A percentile compares a stretch with the other conserved stretches of the same genome.
Evolutionary conservation across 2,113 vertebrate genomes (phyloP).

Genomic region (Sakesphorus luctuosus): DNA sequence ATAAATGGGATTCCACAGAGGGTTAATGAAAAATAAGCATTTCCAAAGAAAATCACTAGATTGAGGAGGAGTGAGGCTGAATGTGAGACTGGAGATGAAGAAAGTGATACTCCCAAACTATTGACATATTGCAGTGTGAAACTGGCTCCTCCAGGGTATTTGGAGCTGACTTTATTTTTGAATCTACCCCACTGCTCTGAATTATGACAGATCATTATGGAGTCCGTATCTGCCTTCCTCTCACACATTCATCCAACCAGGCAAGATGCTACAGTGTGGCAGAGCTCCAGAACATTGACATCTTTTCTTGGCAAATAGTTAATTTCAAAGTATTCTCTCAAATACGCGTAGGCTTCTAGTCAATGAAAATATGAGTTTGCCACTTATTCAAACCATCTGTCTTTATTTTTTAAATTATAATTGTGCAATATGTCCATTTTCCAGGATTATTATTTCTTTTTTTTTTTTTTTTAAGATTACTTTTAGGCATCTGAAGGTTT

Average conservation of each 20-base stretch:
- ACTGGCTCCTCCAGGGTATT: neutral
- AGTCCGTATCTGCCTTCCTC: constrained; percentile 37
- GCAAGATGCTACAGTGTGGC: constrained; percentile 50
- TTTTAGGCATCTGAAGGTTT: neutral
- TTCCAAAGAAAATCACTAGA: neutral
- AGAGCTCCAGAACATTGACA: constrained; percentile 52
- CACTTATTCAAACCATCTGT: constrained; percentile 58
- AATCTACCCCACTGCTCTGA: constrained; percentile 1
- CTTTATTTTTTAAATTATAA: constrained; percentile 55
- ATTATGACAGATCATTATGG: constrained; percentile 4
- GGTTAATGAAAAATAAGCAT: neutral
- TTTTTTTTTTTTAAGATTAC: neutral
- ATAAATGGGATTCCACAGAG: neutral
- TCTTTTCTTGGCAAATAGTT: constrained; percentile 69
- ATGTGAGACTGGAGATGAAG: neutral
- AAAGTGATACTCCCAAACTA: neutral
- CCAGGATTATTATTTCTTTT: neutral
- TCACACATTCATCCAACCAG: constrained; percentile 2
- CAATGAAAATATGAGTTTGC: constrained; percentile 61
- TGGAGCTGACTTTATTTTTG: neutral
- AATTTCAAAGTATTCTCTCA: constrained; percentile 61
- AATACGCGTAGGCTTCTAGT: constrained; percentile 53
- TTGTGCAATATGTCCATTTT: constrained; percentile 50
- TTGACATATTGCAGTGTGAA: neutral
- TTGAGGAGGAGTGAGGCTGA: neutral